Base-by-base conservation (phyloP, 1,140 invertebrate species). In the Pseudomyrmex dendroicus region DNA sequence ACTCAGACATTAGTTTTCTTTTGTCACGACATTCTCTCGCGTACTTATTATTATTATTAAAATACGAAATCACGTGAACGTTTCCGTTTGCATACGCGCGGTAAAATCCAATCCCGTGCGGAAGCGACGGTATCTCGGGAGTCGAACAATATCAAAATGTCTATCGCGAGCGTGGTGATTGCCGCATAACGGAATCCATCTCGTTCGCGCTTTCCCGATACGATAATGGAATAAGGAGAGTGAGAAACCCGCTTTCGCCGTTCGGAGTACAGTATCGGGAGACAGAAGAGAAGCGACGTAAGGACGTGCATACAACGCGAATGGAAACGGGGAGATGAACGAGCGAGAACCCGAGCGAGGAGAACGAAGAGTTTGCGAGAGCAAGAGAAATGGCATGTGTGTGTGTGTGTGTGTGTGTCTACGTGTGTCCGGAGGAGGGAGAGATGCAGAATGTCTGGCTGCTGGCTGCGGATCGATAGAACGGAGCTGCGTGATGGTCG, bases 401-500 rank as follows among this genome's bases (percentile, higher is more conserved):
- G 7, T 15, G 70, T 46, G n/a, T 20, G 20, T 3, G 4, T 48
- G 8, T 67, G 44, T 63, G 10, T 25, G 17, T 50, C 3, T 62
- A 8, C 48, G 17, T 22, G 10, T 9, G 63, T 59, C 48, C 25
- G n/a, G 70, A 82, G 57, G 67, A 86, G 57, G 61, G 73, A 70
- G 68, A 84, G 56, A 77, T 77, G 63, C 56, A 68, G 84, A 73
- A 76, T 62, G 72, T 62, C 61, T 77, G 83, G 88, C 85, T 83
- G 83, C 82, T 84, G 89, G 35, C n/a, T n/a, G n/a, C 8, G 84
- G 89, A 91, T 91, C 90, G 89, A 91, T 91, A 91, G 80, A 89
- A 89, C 72, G 90, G 89, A 89, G 88, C 89, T 91, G 90, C 90
- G 90, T 91, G 84, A 84, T 90, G 68, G 77, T 89, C 86, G 70